phyloP scores from a whole-genome alignment of 2,888 invertebrate species.

The Nomada lathburiana region DNA sequence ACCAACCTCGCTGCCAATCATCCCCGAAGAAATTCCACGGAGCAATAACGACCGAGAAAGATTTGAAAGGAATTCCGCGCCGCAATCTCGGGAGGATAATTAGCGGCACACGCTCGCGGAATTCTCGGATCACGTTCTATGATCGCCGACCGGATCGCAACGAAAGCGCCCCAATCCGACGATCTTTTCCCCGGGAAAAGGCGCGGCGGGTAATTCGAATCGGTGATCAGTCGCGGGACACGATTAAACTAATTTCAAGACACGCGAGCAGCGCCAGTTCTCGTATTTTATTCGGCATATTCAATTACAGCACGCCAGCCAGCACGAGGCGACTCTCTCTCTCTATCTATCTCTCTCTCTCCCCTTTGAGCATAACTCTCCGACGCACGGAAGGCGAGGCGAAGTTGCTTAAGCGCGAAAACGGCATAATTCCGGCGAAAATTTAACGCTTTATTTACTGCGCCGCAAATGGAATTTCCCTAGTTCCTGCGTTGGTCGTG shows the following conservation, averaged over 20 bases:
- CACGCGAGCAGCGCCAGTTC: constrained; percentile 35
- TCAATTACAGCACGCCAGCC: constrained; percentile 51
- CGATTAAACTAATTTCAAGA: constrained; percentile 60
- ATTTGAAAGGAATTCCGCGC: not conserved
- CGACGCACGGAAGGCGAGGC: constrained; percentile 24
- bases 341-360: not conserved
- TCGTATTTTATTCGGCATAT: constrained; percentile 56
- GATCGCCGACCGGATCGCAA: not conserved
- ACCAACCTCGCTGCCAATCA: not conserved
- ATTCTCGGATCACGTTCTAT: not conserved
- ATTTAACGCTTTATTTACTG: constrained; percentile 66
- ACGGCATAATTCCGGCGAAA: constrained; percentile 59
- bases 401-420: constrained; percentile 56
- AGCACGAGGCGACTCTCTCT: not conserved
- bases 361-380: constrained; percentile 37
- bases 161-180: not conserved
- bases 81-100: not conserved
- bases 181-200: not conserved
- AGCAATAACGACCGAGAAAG: not conserved
- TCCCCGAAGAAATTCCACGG: not conserved
- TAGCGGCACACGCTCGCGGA: not conserved
- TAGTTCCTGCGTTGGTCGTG: constrained; percentile 31
- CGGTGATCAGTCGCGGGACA: constrained; percentile 44
- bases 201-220: constrained; percentile 49
- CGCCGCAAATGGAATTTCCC: constrained; percentile 67